Percentiles rank a stretch among this genome's conserved stretches.
These are phyloP conservation scores for Cairina moschata DNA, from an alignment of 2,113 vertebrate species.

Conservation along the genomic window DNA sequence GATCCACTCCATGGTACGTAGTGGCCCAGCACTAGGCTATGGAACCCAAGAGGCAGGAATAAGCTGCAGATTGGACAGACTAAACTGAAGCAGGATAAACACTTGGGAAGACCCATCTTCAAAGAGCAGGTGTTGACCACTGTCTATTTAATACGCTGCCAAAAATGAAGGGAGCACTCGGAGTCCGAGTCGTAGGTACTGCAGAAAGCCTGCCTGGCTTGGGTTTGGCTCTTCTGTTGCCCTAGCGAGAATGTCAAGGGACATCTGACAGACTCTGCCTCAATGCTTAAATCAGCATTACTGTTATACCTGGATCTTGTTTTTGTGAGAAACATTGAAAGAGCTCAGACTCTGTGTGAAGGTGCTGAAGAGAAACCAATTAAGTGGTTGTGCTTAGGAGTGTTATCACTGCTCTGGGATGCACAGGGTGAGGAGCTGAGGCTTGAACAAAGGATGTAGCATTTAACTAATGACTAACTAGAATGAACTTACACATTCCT, in stretches of 20 bases:
- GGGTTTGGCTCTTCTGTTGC: background rate
- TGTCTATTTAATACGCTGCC: background rate
- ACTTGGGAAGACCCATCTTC: background rate
- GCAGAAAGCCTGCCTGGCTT: background rate
- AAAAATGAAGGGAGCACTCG: background rate
- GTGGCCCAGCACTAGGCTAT: background rate
- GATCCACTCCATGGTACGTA: background rate
- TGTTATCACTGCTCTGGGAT: background rate
- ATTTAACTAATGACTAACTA: background rate
- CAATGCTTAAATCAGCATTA: background rate
- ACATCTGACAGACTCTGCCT: background rate
- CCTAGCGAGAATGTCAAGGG: background rate
- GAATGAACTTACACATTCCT: background rate
- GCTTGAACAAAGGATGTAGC: background rate
- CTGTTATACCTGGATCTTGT: background rate
- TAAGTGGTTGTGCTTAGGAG: background rate
- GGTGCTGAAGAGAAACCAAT: background rate
- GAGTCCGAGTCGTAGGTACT: rapidly evolving
- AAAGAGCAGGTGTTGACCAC: background rate
- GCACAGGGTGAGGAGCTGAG: background rate
- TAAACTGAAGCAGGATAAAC: background rate
- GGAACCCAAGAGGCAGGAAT: background rate
- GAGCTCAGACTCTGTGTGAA: background rate
- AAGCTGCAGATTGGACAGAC: background rate
- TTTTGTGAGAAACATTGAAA: background rate